Base-by-base conservation (phyloP, 1,140 invertebrate genomes). In the Pristionchus pacificus region DNA sequence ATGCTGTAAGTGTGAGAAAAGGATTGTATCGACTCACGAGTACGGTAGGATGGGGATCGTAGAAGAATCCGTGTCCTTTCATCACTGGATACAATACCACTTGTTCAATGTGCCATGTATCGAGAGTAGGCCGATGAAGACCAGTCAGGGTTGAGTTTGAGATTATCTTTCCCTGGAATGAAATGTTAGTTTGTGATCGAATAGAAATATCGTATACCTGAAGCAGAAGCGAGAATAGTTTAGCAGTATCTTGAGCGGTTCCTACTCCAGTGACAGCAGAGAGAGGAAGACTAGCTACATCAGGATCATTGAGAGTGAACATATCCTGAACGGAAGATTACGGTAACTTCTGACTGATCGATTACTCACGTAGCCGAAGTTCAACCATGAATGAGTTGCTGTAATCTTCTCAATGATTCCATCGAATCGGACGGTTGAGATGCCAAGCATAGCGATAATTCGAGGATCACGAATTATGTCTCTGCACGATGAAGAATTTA, bases 171-270 rank as follows among this genome's bases (percentile, higher is more conserved):
- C 38, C 38, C 38, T 68, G 66, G 60, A 68, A 60, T 24, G 14
- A 24, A 33, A 60, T 49, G 38, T 1, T 31, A 2, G 15, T 14
- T n/a, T n/a, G n/a, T n/a, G n/a, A n/a, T n/a, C n/a, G n/a, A n/a
- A n/a, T n/a, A n/a, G n/a, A n/a, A 1, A 30, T 19, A 2, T 0
- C 1, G 24, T 57, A 0, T 24, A 68, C 66, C 25, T 68, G 59
- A 0, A 77, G 19, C 2, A 70, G 59, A 33, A 77, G 24, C 14
- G 70, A 77, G 10, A 77, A 76, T 3, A 84, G 62, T 68, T 80
- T 84, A 19, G 80, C 82, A 1, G 83, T 32, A 15, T 71, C 71
- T 55, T 75, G 68, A 2, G 77, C 80, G 49, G 75, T 83, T 1
- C 74, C 78, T 29, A 78, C 72, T 10, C 79, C 83, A n/a, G 72